Base-by-base conservation (phyloP, 2,797 vertebrate genomes). In the Enteromius paludinosus region DNA sequence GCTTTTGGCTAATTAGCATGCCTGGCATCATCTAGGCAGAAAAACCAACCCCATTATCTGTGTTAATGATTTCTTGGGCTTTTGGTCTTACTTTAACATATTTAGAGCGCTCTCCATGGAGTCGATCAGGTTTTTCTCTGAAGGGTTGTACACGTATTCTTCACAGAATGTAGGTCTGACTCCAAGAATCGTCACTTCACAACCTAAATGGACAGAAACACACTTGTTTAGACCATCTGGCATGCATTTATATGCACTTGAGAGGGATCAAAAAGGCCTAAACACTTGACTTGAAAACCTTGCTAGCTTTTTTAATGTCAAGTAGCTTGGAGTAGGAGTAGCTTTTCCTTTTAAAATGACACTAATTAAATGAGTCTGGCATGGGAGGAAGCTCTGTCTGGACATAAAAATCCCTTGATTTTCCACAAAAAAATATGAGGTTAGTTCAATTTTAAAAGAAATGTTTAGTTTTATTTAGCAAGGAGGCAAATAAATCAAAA, bases 111-210 rank as follows among this genome's bases (percentile, higher is more conserved):
- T 93, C 0, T 81, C 94, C 81, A 97, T 93, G 0, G 97, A 95
- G 0, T 95, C 92, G 0, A 89, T 95, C 0, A 99, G 93, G 82
- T 97, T 94, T 73, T 90, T 92, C 83, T 95, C 92, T 8, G 97
- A 94, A 1, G 97, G 97, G 83, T 95, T 92, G 3, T 93, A 94
- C 88, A 96, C 92, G 80, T 98, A 98, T 83, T 96, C 91, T 0
- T 96, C 92, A 90, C 98, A 99, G 83, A 96, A 96, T 6, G 93
- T 92, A 18, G 97, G 96, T 83, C 89, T 94, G 62, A 97, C 91
- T 38, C 96, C 95, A 80, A 97, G 94, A 91, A 99, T 99, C 92
- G 97, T 93, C 1, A 97, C 96, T 86, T 99, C 97, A 0, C 98
- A 99, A 79, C 98, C 98, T 99, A 82, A 66, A 52, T 59, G 78